Conservation (phyloP, 2,113 vertebrate genomes). For the Ctenodactylus gundi region DNA sequence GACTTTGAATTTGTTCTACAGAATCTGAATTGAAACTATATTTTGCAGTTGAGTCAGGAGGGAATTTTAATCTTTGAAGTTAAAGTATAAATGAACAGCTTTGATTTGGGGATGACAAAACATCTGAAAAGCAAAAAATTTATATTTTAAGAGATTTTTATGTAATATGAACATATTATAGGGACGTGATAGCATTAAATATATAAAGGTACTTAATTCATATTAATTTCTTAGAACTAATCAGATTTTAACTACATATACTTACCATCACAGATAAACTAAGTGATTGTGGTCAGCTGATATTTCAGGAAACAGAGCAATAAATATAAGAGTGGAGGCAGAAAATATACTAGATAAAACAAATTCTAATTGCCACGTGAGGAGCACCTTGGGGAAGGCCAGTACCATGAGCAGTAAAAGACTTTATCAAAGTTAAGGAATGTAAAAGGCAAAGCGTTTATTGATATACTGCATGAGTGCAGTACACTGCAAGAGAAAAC, state of each 20-base stretch:
- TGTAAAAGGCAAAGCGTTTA: no score
- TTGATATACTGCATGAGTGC: no score
- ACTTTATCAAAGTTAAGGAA: no score
- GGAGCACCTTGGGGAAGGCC: no score
- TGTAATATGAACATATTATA: slow-evolving; percentile 28
- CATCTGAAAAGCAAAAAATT: neutral
- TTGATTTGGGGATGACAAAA: slow-evolving; percentile 20
- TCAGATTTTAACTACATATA: slow-evolving; percentile 8
- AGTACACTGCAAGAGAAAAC: no score
- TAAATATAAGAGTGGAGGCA: neutral
- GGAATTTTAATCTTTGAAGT: slow-evolving; percentile 20
- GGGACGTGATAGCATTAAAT: neutral
- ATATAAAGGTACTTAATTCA: neutral
- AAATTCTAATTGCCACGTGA: no score
- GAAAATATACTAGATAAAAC: slow-evolving; percentile 26
- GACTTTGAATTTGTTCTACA: slow-evolving; percentile 56
- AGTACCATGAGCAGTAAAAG: no score
- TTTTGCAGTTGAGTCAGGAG: slow-evolving; percentile 42
- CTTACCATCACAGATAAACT: slow-evolving; percentile 13
- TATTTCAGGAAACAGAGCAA: slow-evolving; percentile 11
- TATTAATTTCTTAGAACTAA: neutral
- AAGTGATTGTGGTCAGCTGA: slow-evolving; percentile 7
- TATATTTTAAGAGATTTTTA: slow-evolving; percentile 49
- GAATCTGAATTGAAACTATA: slow-evolving; percentile 21
- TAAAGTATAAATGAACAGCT: slow-evolving; percentile 26